Base-by-base conservation (phyloP, 1,140 invertebrate species). In the Augochlora pura region DNA sequence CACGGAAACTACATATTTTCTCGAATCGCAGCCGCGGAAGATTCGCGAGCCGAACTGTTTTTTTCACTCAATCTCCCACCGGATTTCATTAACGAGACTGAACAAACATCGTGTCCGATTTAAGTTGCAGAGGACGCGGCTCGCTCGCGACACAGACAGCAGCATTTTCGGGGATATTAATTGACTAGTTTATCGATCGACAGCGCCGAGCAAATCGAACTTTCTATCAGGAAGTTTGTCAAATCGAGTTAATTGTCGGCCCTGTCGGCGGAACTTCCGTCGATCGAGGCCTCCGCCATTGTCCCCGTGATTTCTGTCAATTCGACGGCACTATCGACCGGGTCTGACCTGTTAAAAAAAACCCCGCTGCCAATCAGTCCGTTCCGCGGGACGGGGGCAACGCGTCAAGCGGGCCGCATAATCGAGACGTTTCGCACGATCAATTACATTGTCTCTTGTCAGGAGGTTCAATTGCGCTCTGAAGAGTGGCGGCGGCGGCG, bases 381-480 rank as follows among this genome's bases (percentile, higher is more conserved):
- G 42, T 71, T n/a, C 57, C 23, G 27, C 27, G 23, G 42, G 12
- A 72, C 42, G 25, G 46, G 46, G 10, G 39, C 0, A 5, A 23
- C 38, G 52, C 49, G 76, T 77, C 76, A 64, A 71, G 14, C 23
- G 2, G 42, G 16, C n/a, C 32, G 59, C 42, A 64, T 77, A 71
- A 77, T 77, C 59, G 52, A 64, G 76, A 71, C 76, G 60, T 71
- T 77, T 64, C 59, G 59, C 32, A 8, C 59, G 68, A 77, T 77
- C 76, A 71, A 77, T 77, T 77, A 77, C 68, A 77, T 71, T 71
- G 76, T 69, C 25, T 39, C 38, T 52, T 49, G 65, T 42, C 68
- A 25, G 23, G 32, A 16, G 46, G 46, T 42, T 64, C 68, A 27
- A 72, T 78, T 32, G 68, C 18, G 68, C 68, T 64, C 27, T 78